phyloP scores from a whole-genome alignment of 2,113 vertebrate genomes.

The Neoarius graeffei region DNA sequence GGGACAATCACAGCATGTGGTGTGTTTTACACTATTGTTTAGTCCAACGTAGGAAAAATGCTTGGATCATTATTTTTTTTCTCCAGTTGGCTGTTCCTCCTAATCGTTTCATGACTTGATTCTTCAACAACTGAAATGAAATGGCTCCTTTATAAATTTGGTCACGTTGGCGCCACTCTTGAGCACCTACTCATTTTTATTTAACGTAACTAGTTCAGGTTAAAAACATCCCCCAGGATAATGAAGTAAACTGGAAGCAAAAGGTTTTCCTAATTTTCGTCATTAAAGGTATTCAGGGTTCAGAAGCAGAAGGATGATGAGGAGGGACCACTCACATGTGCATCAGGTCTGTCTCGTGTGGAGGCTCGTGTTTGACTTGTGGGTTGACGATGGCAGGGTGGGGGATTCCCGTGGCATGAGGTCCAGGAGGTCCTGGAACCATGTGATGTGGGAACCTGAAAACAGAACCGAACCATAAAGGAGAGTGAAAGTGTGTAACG shows the following conservation, averaged over 20 bases:
- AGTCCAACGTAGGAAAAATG: neutral
- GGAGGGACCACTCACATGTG: constrained; percentile 83
- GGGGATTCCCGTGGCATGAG: constrained; percentile 97
- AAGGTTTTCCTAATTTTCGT: neutral
- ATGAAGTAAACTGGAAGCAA: neutral
- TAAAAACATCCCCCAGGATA: neutral
- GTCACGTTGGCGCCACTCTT: neutral
- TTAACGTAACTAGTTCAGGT: neutral
- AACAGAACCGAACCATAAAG: neutral
- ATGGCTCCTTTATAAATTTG: neutral
- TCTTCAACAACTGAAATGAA: neutral
- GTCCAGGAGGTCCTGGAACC: constrained; percentile 94
- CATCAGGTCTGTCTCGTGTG: constrained; percentile 95
- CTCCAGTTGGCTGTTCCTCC: neutral
- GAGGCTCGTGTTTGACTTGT: constrained; percentile 97
- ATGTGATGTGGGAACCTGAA: constrained; percentile 98
- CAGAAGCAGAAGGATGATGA: neutral
- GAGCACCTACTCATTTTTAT: neutral
- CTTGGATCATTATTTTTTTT: neutral
- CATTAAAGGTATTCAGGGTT: neutral
- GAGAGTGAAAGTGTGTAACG: neutral
- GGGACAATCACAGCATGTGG: neutral
- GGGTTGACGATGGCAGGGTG: constrained; percentile 98
- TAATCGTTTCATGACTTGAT: neutral
- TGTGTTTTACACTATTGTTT: neutral